Evolutionary conservation across 1,140 invertebrate genomes (phyloP).

Genomic region (Tetraneura akinire): DNA sequence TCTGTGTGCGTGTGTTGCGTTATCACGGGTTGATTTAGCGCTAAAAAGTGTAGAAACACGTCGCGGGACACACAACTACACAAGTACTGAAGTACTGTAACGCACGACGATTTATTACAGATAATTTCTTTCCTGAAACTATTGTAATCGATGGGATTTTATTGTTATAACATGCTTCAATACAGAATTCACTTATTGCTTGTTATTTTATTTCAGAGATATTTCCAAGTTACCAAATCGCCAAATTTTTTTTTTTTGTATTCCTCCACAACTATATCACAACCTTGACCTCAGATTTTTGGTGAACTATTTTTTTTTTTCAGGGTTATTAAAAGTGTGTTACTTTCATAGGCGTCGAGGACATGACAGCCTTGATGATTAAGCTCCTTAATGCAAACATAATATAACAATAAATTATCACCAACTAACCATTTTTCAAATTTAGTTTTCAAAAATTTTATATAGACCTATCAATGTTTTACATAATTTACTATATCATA

Average conservation of each 20-base stretch:
- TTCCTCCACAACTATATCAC: neutral
- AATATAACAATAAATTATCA: neutral
- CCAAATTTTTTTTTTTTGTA: no score
- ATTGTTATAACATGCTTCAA: no score
- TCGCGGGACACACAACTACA: neutral
- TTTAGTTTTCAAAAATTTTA: neutral
- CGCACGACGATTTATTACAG: no score
- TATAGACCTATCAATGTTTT: no score
- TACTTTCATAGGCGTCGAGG: slow-evolving; percentile 45
- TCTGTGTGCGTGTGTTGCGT: slow-evolving; percentile 18
- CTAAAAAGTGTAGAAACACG: slow-evolving; percentile 26
- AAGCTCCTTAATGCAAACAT: neutral
- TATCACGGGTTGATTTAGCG: slow-evolving; percentile 28
- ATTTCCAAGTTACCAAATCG: no score
- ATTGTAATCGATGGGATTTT: no score
- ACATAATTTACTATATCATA: no score
- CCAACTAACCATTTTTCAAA: neutral
- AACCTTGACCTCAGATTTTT: slow-evolving; percentile 43
- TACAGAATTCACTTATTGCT: no score
- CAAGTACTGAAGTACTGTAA: neutral
- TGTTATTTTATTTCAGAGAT: no score
- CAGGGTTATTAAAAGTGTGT: slow-evolving; percentile 50
- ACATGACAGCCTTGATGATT: slow-evolving; percentile 30
- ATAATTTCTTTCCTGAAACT: no score
- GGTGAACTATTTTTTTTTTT: slow-evolving; percentile 47